A percentile compares a stretch with the other conserved stretches of the same genome.
Evolutionary conservation across 2,797 vertebrate genomes (phyloP).

Genomic region (Clangula hyemalis): DNA sequence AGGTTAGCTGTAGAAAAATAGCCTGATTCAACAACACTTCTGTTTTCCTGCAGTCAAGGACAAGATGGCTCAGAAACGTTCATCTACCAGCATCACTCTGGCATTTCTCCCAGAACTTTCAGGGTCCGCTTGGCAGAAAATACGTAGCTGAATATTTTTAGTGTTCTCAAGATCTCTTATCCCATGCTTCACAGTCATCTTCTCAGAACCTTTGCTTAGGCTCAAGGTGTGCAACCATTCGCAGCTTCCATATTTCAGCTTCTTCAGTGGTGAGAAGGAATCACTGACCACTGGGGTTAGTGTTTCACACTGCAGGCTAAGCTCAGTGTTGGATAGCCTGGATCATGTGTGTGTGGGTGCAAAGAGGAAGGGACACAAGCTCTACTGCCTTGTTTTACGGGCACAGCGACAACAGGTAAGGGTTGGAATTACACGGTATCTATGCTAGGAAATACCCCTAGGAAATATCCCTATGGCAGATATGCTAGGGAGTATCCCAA

Average conservation of each 20-base stretch:
- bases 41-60: conserved; percentile 33
- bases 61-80: conserved; percentile 17
- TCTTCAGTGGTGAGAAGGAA: neutral
- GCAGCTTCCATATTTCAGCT: neutral
- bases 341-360: neutral
- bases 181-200: neutral
- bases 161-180: neutral
- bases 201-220: neutral
- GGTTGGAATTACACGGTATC: neutral
- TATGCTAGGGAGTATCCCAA: neutral
- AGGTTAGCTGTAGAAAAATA: neutral
- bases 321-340: neutral
- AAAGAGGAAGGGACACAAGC: neutral
- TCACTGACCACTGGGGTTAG: neutral
- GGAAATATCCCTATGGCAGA: too few relatives aligned
- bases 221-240: neutral
- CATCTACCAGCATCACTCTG: conserved; percentile 9
- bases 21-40: neutral
- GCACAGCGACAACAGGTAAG: neutral
- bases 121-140: conserved; percentile 41
- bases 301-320: neutral
- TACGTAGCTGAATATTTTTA: conserved; percentile 34
- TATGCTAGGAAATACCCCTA: neutral
- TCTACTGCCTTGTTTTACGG: neutral
- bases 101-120: conserved; percentile 61